Conservation (phyloP, 1,140 invertebrate genomes). For the Leguminivora glycinivorella region DNA sequence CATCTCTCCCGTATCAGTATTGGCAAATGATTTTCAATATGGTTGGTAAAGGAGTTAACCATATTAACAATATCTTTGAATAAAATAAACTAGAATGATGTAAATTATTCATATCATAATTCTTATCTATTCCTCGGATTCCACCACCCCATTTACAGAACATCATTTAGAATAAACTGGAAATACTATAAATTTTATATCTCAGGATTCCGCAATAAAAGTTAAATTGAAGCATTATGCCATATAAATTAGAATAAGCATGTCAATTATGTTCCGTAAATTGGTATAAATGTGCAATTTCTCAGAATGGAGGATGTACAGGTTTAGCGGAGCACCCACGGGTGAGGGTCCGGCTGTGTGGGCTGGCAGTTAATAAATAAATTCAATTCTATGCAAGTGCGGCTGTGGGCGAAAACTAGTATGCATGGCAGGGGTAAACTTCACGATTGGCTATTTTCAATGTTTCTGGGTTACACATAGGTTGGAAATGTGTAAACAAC, state of each 20-base stretch:
- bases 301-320: not conserved
- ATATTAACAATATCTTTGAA: no score
- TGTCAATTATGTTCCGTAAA: not conserved
- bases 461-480: not conserved
- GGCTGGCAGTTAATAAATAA: constrained; percentile 8
- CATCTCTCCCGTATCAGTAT: no score
- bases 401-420: constrained; percentile 8
- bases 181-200: not conserved
- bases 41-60: no score
- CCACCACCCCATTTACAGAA: not conserved
- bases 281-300: not conserved
- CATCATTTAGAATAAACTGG: not conserved
- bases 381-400: constrained; percentile 2
- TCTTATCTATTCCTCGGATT: not conserved
- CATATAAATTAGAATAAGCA: constrained; percentile 10
- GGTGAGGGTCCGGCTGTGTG: not conserved
- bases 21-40: no score
- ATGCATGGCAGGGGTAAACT: not conserved
- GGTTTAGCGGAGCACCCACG: constrained; percentile 3
- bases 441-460: not conserved
- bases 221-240: not conserved
- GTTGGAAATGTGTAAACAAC: no score
- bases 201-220: not conserved
- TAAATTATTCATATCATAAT: not conserved
- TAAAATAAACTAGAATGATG: not conserved